These are phyloP conservation scores for Mallotus villosus DNA, from an alignment of 2,797 vertebrate species.

Conservation along the genomic window DNA sequence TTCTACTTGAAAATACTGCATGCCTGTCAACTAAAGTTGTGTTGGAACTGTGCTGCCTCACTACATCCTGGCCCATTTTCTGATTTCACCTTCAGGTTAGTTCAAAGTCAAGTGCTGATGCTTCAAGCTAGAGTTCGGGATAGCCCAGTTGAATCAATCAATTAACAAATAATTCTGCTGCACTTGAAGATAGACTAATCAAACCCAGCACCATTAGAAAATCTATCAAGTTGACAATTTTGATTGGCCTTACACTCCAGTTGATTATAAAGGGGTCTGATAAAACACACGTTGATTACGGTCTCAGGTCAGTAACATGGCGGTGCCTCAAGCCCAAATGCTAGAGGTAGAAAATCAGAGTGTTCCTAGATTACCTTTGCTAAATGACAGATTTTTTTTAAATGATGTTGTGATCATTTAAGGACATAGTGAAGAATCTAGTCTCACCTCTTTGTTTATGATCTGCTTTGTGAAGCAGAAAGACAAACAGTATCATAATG, in stretches of 20 bases:
- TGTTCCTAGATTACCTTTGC: too few species aligned
- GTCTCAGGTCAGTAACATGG: conserved; percentile 19
- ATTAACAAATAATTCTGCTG: conserved; percentile 57
- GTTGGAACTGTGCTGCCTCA: not conserved
- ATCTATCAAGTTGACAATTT: conserved; percentile 58
- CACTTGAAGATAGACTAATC: conserved; percentile 66
- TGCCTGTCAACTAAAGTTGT: not conserved
- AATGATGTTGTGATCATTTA: too few species aligned
- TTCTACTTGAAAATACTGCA: not conserved
- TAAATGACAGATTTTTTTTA: too few species aligned
- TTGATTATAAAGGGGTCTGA: conserved; percentile 68
- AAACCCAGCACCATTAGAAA: conserved; percentile 46
- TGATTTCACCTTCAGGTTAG: not conserved
- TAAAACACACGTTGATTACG: conserved; percentile 22
- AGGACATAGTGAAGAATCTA: too few species aligned
- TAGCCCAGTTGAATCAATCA: conserved; percentile 51
- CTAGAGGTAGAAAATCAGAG: too few species aligned
- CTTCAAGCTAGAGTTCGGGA: conserved; percentile 34
- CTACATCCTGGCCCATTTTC: not conserved
- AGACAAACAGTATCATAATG: too few species aligned
- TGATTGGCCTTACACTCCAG: conserved; percentile 65
- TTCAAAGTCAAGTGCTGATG: conserved; percentile 27
- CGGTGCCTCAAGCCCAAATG: conserved; percentile 10
- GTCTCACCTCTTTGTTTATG: too few species aligned
- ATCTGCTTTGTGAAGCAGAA: too few species aligned